Conservation (phyloP, 1,140 invertebrate species). For the Drosophila mauritiana region DNA sequence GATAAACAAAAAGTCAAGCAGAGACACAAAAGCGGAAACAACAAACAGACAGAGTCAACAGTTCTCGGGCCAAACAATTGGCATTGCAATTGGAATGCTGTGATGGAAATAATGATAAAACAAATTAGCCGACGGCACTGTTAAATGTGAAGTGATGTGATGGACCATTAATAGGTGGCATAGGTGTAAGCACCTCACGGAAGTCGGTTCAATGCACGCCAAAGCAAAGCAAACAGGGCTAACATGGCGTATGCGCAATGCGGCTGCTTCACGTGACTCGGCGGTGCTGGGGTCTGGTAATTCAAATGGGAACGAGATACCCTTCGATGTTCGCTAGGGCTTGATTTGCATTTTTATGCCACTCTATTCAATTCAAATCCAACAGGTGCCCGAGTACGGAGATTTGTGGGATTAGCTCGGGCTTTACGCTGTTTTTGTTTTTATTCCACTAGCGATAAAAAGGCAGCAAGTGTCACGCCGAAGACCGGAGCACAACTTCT, state of each 20-base stretch:
- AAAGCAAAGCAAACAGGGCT: slow-evolving; percentile 23
- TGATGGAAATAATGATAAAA: slow-evolving; percentile 37
- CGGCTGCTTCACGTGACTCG: slow-evolving; percentile 47
- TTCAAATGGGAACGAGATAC: slow-evolving; percentile 19
- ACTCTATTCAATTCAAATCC: slow-evolving; percentile 28
- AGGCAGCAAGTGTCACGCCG: slow-evolving; percentile 41
- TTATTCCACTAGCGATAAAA: slow-evolving; percentile 4
- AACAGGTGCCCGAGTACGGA: slow-evolving; percentile 10
- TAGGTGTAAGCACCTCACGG: slow-evolving; percentile 45
- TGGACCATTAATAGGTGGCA: slow-evolving; percentile 29
- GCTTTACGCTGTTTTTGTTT: slow-evolving; percentile 33
- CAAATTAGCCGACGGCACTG: slow-evolving; percentile 29
- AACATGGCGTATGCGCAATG: slow-evolving; percentile 67
- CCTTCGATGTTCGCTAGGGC: slow-evolving; percentile 19
- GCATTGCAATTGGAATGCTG: slow-evolving; percentile 17
- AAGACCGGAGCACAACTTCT: slow-evolving; percentile 23
- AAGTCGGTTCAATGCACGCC: slow-evolving; percentile 72
- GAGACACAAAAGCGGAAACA: slow-evolving; percentile 21
- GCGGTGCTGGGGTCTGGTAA: slow-evolving; percentile 10
- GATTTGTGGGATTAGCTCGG: slow-evolving; percentile 22
- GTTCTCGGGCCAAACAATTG: slow-evolving; percentile 33
- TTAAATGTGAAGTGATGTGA: slow-evolving; percentile 38
- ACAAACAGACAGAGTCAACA: slow-evolving; percentile 12
- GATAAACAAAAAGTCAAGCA: slow-evolving; percentile 56
- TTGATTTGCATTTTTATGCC: slow-evolving; percentile 29